phyloP scores from a whole-genome alignment of 2,888 invertebrate species.

The Amblyjoppa fuscipennis region DNA sequence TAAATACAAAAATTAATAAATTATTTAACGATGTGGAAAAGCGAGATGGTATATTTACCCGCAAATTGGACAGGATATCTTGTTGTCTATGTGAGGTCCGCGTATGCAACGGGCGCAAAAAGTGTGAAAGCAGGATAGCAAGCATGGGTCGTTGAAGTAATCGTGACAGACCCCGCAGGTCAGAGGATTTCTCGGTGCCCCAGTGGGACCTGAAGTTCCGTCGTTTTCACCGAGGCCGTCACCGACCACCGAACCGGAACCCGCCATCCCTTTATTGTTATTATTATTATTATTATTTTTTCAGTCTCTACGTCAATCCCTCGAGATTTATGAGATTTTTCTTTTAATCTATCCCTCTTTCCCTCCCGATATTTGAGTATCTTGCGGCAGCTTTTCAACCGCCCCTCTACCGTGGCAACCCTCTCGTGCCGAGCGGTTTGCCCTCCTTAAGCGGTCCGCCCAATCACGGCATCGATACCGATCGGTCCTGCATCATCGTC shows the following conservation, averaged over 20 bases:
- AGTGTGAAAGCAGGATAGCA: slow-evolving; percentile 90
- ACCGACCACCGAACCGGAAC: slow-evolving; percentile 76
- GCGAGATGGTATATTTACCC: slow-evolving; percentile 85
- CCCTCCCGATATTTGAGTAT: slow-evolving; percentile 12
- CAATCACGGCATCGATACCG: slow-evolving; percentile 63
- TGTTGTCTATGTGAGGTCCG: slow-evolving; percentile 88
- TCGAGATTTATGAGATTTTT: slow-evolving; percentile 19
- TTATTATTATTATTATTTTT: slow-evolving; percentile 26
- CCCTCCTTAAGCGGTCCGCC: slow-evolving; percentile 62
- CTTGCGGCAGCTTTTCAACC: slow-evolving; percentile 7
- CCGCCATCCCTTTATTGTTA: slow-evolving; percentile 76
- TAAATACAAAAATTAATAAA: not conserved
- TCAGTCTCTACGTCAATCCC: slow-evolving; percentile 19
- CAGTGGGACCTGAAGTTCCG: slow-evolving; percentile 75
- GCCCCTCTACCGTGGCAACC: slow-evolving; percentile 11
- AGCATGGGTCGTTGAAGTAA: slow-evolving; percentile 89
- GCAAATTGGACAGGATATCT: slow-evolving; percentile 89
- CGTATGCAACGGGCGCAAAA: slow-evolving; percentile 90
- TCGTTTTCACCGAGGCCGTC: slow-evolving; percentile 79
- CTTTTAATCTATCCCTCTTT: not conserved
- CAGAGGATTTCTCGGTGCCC: slow-evolving; percentile 87
- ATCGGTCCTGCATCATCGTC: slow-evolving; percentile 60
- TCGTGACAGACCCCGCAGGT: slow-evolving; percentile 90
- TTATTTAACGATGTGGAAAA: not conserved
- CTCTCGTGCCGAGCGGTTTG: slow-evolving; percentile 34